Evolutionary conservation across 1,140 invertebrate species (phyloP).

Genomic region (Eurosta solidaginis): DNA sequence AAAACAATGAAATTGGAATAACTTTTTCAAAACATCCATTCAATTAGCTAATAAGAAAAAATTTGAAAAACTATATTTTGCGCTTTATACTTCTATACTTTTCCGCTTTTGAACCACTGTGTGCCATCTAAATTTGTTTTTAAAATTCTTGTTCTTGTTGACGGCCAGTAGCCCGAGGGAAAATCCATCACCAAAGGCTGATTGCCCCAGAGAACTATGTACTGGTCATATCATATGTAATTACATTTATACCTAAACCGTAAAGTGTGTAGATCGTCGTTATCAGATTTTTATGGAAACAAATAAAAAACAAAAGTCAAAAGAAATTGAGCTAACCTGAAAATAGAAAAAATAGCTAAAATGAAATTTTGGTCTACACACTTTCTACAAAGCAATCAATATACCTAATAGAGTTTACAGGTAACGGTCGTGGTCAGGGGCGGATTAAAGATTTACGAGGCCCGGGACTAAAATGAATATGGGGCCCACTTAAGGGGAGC

Average conservation of each 20-base stretch:
- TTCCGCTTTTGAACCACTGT: not conserved
- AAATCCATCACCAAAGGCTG: not conserved
- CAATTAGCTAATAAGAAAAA: too few species aligned
- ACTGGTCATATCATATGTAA: not conserved
- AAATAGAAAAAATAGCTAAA: not conserved
- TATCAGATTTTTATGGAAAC: not conserved
- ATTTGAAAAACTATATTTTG: too few species aligned
- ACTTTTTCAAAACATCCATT: too few species aligned
- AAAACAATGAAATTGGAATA: too few species aligned
- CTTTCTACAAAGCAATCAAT: constrained; percentile 1
- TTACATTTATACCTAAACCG: not conserved
- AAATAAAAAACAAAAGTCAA: not conserved
- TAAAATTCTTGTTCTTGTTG: not conserved
- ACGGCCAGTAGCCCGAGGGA: not conserved
- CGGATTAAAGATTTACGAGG: too few species aligned
- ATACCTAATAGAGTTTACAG: not conserved
- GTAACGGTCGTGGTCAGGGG: too few species aligned
- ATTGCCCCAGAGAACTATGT: not conserved
- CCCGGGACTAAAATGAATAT: too few species aligned
- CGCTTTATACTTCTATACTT: too few species aligned
- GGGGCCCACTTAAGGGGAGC: too few species aligned
- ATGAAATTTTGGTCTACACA: not conserved
- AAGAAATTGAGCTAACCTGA: not conserved
- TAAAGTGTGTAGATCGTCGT: not conserved
- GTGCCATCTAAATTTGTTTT: not conserved